These are phyloP conservation scores for Drosophila insularis DNA, from an alignment of 1,140 invertebrate genomes.

Conservation along the genomic window DNA sequence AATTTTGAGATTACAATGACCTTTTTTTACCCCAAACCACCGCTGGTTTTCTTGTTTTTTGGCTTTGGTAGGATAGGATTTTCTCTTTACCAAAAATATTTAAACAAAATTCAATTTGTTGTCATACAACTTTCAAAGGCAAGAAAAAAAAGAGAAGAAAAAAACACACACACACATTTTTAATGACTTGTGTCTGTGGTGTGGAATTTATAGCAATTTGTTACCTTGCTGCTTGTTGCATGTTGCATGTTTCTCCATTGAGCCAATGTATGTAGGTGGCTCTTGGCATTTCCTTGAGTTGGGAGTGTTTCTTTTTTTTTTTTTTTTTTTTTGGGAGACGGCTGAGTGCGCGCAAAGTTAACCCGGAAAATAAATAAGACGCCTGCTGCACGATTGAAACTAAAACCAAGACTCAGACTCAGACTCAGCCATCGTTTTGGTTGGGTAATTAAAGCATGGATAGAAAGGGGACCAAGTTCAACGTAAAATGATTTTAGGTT, in stretches of 20 bases:
- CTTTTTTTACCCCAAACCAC: no score
- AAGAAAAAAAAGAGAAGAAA: constrained; percentile 6
- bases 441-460: constrained; percentile 46
- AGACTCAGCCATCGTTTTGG: constrained; percentile 47
- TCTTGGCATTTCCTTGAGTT: constrained; percentile 44
- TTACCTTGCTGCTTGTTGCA: constrained; percentile 42
- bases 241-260: constrained; percentile 26
- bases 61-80: neutral
- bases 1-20: no score
- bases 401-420: neutral
- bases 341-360: constrained; percentile 32
- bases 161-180: constrained; percentile 15
- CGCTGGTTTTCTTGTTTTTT: no score
- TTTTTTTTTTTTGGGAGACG: constrained; percentile 22
- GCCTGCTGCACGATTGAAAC: neutral
- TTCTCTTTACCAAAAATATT: neutral
- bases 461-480: constrained; percentile 13
- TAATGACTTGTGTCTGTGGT: constrained; percentile 23
- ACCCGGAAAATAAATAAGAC: constrained; percentile 22
- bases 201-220: constrained; percentile 51
- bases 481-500: neutral
- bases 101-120: constrained; percentile 12
- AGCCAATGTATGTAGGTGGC: constrained; percentile 58
- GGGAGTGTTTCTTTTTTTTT: no score
- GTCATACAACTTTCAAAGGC: constrained; percentile 56